phyloP scores from a whole-genome alignment of 1,140 invertebrate species.

The Rhyacophila brunnea region DNA sequence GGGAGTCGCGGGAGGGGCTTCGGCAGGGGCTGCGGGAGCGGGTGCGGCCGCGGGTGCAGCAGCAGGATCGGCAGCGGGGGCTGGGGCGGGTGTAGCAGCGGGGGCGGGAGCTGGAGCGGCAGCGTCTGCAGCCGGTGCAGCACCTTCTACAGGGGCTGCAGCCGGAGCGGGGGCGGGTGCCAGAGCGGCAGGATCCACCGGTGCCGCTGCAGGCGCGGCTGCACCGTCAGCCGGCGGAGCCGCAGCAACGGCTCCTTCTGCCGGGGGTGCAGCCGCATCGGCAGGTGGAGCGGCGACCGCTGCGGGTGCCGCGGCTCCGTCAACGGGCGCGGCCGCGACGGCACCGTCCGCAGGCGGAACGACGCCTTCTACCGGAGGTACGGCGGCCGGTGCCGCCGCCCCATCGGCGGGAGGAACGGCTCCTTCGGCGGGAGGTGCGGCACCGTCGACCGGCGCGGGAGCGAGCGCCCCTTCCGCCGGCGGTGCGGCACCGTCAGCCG shows the following conservation, averaged over 20 bases:
- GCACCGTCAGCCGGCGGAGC: slow-evolving; percentile 42
- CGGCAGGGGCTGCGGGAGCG: slow-evolving; percentile 18
- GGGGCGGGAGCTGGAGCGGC: slow-evolving; percentile 33
- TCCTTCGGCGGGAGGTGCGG: slow-evolving; percentile 43
- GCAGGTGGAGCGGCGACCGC: slow-evolving; percentile 41
- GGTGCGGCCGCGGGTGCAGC: slow-evolving; percentile 25
- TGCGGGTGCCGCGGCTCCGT: slow-evolving; percentile 41
- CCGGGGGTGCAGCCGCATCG: slow-evolving; percentile 38
- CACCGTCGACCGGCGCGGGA: slow-evolving; percentile 33
- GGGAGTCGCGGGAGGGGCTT: slow-evolving; percentile 5
- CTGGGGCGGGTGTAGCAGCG: slow-evolving; percentile 21
- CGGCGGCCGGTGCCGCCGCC: slow-evolving; percentile 35
- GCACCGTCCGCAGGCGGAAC: slow-evolving; percentile 42
- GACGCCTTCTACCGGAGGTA: slow-evolving; percentile 38
- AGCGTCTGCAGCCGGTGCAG: slow-evolving; percentile 32
- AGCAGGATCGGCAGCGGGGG: slow-evolving; percentile 4
- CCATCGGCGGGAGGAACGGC: slow-evolving; percentile 39
- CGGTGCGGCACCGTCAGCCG: slow-evolving; percentile 39
- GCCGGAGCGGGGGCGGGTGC: slow-evolving; percentile 33
- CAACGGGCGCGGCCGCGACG: slow-evolving; percentile 42
- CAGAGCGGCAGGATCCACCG: slow-evolving; percentile 35
- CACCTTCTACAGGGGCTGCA: slow-evolving; percentile 32
- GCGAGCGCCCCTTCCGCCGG: slow-evolving; percentile 40
- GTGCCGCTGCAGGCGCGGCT: slow-evolving; percentile 42
- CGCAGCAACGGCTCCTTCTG: slow-evolving; percentile 40